A percentile compares a stretch with the other conserved stretches of the same genome.
Evolutionary conservation across 2,888 invertebrate genomes (phyloP).

Genomic region (Fragum sueziense): DNA sequence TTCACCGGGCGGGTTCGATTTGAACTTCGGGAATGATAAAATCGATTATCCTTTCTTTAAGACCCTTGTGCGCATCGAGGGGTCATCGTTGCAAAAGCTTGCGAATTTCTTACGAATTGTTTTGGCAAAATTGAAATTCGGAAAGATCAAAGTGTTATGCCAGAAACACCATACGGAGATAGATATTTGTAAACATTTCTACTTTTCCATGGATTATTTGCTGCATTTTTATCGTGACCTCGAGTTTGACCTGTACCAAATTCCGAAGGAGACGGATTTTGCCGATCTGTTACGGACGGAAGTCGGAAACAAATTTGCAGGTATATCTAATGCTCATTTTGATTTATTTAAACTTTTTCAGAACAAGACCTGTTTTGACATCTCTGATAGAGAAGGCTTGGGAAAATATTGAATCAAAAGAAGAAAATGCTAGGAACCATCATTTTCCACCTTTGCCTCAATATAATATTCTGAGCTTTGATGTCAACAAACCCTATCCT

Average conservation of each 20-base stretch:
- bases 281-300: constrained; percentile 32
- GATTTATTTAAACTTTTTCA: too few relatives aligned
- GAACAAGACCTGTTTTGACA: too few relatives aligned
- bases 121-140: constrained; percentile 22
- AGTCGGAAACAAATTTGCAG: constrained; percentile 38
- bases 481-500: too few relatives aligned
- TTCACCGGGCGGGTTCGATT: constrained; percentile 48
- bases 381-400: too few relatives aligned
- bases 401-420: too few relatives aligned
- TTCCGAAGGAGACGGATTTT: constrained; percentile 21
- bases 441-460: too few relatives aligned
- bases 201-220: constrained; percentile 32
- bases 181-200: constrained; percentile 32
- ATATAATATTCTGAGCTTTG: too few relatives aligned
- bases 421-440: too few relatives aligned
- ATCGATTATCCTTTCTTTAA: constrained; percentile 14
- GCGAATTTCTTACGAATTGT: background rate
- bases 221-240: constrained; percentile 34
- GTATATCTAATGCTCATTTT: too few relatives aligned
- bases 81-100: constrained; percentile 26
- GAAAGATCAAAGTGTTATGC: constrained; percentile 35
- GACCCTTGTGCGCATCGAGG: constrained; percentile 47
- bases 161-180: constrained; percentile 44
- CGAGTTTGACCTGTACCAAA: constrained; percentile 33
- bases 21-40: constrained; percentile 49